These are phyloP conservation scores for Takifugu ocellatus DNA, from an alignment of 2,797 vertebrate genomes.

Conservation along the genomic window DNA sequence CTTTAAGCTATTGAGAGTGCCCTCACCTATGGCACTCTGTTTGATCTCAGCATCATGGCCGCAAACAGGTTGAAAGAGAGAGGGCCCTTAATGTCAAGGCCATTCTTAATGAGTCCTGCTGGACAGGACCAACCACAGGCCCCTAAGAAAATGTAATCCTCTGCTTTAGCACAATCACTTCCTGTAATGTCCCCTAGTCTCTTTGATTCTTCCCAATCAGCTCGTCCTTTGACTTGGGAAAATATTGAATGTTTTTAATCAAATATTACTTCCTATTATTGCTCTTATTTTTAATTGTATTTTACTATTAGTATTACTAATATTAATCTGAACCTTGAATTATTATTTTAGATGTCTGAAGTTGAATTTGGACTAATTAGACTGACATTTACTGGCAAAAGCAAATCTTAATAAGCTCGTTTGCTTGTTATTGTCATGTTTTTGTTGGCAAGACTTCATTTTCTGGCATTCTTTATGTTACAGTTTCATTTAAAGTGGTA, in stretches of 20 bases:
- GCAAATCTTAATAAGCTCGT: slow-evolving; percentile 45
- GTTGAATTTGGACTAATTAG: slow-evolving; percentile 47
- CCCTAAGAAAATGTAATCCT: slow-evolving; percentile 61
- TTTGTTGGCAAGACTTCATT: slow-evolving; percentile 21
- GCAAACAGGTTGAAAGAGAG: slow-evolving; percentile 69
- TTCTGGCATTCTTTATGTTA: slow-evolving; percentile 14
- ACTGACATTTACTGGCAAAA: slow-evolving; percentile 29
- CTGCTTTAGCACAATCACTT: slow-evolving; percentile 53
- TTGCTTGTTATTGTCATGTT: slow-evolving; percentile 32
- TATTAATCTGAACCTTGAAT: slow-evolving; percentile 1
- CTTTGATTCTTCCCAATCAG: slow-evolving; percentile 28
- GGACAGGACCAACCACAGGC: slow-evolving; percentile 62
- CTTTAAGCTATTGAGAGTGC: slow-evolving; percentile 73
- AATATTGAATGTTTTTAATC: slow-evolving; percentile 30
- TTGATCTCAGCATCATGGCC: slow-evolving; percentile 74
- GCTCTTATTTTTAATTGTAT: too few relatives aligned
- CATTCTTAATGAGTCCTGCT: slow-evolving; percentile 67
- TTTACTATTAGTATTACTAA: too few relatives aligned
- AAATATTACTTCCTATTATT: neutral
- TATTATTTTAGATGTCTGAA: slow-evolving; percentile 12
- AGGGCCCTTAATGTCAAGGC: slow-evolving; percentile 71
- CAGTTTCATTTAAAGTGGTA: slow-evolving; percentile 27
- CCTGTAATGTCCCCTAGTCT: slow-evolving; percentile 42
- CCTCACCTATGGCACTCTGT: slow-evolving; percentile 68
- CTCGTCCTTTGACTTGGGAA: slow-evolving; percentile 12